Evolutionary conservation across 2,888 invertebrate genomes (phyloP).

Genomic region (Drosophila lacicola): DNA sequence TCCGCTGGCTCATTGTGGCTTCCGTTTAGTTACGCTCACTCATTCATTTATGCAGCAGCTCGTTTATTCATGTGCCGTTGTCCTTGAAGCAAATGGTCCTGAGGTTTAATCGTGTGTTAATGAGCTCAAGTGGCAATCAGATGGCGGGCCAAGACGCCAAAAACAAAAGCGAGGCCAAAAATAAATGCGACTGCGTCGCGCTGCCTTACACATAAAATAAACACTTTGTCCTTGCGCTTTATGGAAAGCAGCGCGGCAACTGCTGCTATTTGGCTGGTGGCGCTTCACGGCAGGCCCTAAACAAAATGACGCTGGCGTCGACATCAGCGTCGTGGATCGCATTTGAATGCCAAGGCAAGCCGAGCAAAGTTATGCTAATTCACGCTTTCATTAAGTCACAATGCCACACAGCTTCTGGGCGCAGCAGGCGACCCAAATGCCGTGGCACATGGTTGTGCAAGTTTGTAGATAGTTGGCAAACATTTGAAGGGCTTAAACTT

Average conservation of each 20-base stretch:
- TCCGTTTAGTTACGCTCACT: slow-evolving; percentile 35
- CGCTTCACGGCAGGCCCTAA: slow-evolving; percentile 9
- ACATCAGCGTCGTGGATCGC: slow-evolving; percentile 3
- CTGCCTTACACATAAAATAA: slow-evolving; percentile 61
- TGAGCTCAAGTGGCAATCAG: slow-evolving; percentile 77
- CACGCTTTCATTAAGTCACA: slow-evolving; percentile 74
- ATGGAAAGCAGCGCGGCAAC: slow-evolving; percentile 10
- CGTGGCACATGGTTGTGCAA: slow-evolving; percentile 33
- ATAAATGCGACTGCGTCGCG: slow-evolving; percentile 28
- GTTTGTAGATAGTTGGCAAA: slow-evolving; percentile 71
- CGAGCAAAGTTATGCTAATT: slow-evolving; percentile 71
- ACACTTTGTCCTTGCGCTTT: slow-evolving; percentile 68
- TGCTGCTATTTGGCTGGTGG: slow-evolving; percentile 14
- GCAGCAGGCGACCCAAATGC: slow-evolving; percentile 25
- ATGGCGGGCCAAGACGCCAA: slow-evolving; percentile 58
- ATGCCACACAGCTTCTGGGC: slow-evolving; percentile 26
- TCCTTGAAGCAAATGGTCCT: slow-evolving; percentile 59
- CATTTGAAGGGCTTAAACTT: slow-evolving; percentile 66
- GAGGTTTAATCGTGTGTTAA: slow-evolving; percentile 77
- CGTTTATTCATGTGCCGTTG: slow-evolving; percentile 28
- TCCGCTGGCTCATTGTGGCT: slow-evolving; percentile 28
- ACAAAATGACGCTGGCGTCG: slow-evolving; percentile 24
- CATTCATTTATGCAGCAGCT: slow-evolving; percentile 52
- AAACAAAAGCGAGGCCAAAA: slow-evolving; percentile 33
- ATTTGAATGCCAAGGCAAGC: slow-evolving; percentile 45